Base-by-base conservation (phyloP, 2,888 invertebrate species). In the Drosophila demipolita region DNA sequence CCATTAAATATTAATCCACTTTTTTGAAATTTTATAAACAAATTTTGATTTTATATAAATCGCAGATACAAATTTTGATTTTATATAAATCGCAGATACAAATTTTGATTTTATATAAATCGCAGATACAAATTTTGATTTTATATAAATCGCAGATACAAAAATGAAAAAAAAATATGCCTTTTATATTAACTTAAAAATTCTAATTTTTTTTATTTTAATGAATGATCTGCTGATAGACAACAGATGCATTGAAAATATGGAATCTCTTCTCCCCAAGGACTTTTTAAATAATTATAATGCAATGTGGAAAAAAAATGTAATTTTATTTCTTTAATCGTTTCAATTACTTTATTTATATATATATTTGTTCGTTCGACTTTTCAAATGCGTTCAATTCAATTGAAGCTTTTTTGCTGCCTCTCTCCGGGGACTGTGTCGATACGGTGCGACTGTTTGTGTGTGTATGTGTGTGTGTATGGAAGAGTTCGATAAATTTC, bases 401-500 rank as follows among this genome's bases (percentile, higher is more conserved):
- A 78, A 83, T 86, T 83, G 70, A 26, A 48, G 67, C 69, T 73
- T 81, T 83, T 83, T 69, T 81, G 52, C 67, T 55, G 52, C 29
- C 52, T 70, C 61, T 76, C 66, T 58, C 79, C 42, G 60, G 63
- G 66, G 72, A 68, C 32, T 75, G 75, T 71, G 65, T 66, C 64
- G 75, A 58, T 23, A 53, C 54, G 32, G 12, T 61, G 60, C 15
- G 29, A 12, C 29, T 15, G 38, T 38, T 35, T 33, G 12, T 68
- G 57, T 68, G 71, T 70, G 67, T 78, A 75, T 70, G 64, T 71
- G 55, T 70, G 73, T 68, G 73, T 82, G 73, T 65, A 71, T 82
- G 82, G 69, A 64, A 73, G 66, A 73, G 83, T 83, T 89, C 87
- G 89, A 91, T 91, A 91, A 91, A 91, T 91, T 91, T 91, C 91